Conservation (phyloP, 2,888 invertebrate genomes). For the Drosophila barbarae region DNA sequence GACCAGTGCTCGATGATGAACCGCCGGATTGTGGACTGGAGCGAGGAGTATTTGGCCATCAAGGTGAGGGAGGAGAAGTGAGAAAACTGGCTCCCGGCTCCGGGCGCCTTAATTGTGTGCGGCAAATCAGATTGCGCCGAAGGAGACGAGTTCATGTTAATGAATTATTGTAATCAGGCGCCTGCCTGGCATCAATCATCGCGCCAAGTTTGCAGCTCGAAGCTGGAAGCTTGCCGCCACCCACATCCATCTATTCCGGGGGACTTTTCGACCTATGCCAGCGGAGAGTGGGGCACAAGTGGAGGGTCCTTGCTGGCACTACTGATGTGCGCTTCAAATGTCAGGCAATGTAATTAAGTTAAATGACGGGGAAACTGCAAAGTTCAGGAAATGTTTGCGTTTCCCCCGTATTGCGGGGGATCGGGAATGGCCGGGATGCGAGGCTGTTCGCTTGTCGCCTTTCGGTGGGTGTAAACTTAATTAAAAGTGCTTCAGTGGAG, state of each 20-base stretch:
- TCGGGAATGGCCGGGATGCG: constrained; percentile 16
- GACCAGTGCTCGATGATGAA: constrained; percentile 93
- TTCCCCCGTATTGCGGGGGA: constrained; percentile 9
- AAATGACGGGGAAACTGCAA: constrained; percentile 66
- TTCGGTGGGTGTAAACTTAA: constrained; percentile 57
- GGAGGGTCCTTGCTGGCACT: constrained; percentile 16
- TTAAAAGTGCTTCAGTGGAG: constrained; percentile 56
- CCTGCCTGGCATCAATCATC: constrained; percentile 56
- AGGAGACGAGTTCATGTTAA: constrained; percentile 43
- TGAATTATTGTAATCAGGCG: constrained; percentile 65
- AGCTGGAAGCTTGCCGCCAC: background rate
- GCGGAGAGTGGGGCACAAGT: constrained; percentile 12
- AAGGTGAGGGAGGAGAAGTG: constrained; percentile 77
- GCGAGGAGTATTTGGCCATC: constrained; percentile 79
- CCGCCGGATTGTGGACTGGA: constrained; percentile 85
- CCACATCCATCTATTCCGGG: constrained; percentile 18
- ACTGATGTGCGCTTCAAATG: constrained; percentile 50
- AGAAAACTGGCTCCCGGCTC: constrained; percentile 4
- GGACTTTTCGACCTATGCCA: constrained; percentile 40
- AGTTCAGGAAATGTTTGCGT: constrained; percentile 54
- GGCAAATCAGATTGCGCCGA: constrained; percentile 19
- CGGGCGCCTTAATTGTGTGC: constrained; percentile 14
- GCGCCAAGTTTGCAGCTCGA: constrained; percentile 33
- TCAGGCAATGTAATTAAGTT: constrained; percentile 67
- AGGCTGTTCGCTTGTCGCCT: constrained; percentile 12